These are phyloP conservation scores for Lasioglossum morio DNA, from an alignment of 2,888 invertebrate genomes.

Conservation along the genomic window DNA sequence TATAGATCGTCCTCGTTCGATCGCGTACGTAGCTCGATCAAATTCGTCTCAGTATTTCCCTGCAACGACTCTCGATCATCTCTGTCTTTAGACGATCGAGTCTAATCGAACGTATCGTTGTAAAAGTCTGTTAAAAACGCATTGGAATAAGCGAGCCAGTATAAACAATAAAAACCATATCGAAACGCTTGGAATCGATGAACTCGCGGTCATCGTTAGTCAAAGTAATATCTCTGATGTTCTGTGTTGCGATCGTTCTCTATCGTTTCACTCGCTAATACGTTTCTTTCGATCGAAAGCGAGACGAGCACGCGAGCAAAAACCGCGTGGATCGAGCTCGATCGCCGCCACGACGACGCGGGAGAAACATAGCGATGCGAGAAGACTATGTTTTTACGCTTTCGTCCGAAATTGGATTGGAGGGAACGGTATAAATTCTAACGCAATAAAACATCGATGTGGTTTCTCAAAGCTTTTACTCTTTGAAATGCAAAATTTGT, in stretches of 20 bases:
- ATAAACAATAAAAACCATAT: background rate
- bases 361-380: background rate
- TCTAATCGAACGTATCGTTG: background rate
- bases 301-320: conserved; percentile 20
- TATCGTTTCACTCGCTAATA: background rate
- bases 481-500: background rate
- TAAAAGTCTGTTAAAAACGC: background rate
- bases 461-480: background rate
- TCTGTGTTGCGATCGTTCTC: background rate
- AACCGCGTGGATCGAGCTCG: conserved; percentile 23
- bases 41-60: background rate
- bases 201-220: background rate
- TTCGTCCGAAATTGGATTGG: background rate
- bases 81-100: background rate
- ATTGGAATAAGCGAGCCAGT: background rate
- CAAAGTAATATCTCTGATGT: background rate
- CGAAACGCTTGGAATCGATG: background rate
- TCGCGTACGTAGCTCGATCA: background rate
- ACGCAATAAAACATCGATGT: background rate
- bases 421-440: background rate
- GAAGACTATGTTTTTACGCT: background rate
- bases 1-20: background rate
- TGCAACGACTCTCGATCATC: background rate
- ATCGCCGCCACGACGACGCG: background rate
- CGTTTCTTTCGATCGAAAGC: background rate